A percentile compares a stretch with the other conserved stretches of the same genome.
Evolutionary conservation across 1,140 invertebrate genomes (phyloP).

Genomic region (Medauroidea extradentata): DNA sequence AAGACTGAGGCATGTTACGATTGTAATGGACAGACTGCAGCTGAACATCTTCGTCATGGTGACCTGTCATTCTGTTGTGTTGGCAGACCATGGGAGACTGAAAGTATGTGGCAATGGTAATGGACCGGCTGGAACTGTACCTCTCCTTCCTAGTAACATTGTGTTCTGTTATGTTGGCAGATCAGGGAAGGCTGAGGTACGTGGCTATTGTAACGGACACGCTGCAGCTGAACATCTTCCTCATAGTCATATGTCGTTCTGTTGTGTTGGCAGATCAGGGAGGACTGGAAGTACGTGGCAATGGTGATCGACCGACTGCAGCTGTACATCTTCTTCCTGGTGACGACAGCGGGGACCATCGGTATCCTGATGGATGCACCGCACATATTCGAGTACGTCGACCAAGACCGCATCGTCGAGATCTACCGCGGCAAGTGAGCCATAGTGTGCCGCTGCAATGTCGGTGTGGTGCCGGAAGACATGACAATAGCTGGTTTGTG

Average conservation of each 20-base stretch:
- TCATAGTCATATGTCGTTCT: conserved; percentile 40
- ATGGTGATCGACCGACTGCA: conserved; percentile 98
- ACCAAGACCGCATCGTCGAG: conserved; percentile 94
- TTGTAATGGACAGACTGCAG: conserved; percentile 97
- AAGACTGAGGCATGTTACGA: conserved; percentile 99
- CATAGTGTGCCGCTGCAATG: no score
- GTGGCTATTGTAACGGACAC: conserved; percentile 99
- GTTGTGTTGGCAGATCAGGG: conserved; percentile 70
- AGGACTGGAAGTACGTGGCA: conserved; percentile 99
- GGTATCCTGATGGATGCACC: conserved; percentile 98
- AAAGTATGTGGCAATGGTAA: no score
- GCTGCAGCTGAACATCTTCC: conserved; percentile 94
- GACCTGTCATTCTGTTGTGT: no score
- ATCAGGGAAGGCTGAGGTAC: conserved; percentile 98
- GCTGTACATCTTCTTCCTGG: conserved; percentile 95
- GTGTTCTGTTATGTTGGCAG: no score
- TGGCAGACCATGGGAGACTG: conserved; percentile 86
- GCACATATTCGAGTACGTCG: conserved; percentile 98
- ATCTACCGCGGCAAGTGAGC: conserved; percentile 86
- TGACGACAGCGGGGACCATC: conserved; percentile 92
- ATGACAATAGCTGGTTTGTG: no score
- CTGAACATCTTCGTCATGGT: conserved; percentile 88
- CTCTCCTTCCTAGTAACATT: no score
- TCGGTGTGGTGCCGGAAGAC: no score
- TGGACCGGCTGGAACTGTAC: no score